A percentile compares a stretch with the other conserved stretches of the same genome.
Conservation (phyloP, 1,140 invertebrate genomes). For the Condylostylus longicornis region DNA sequence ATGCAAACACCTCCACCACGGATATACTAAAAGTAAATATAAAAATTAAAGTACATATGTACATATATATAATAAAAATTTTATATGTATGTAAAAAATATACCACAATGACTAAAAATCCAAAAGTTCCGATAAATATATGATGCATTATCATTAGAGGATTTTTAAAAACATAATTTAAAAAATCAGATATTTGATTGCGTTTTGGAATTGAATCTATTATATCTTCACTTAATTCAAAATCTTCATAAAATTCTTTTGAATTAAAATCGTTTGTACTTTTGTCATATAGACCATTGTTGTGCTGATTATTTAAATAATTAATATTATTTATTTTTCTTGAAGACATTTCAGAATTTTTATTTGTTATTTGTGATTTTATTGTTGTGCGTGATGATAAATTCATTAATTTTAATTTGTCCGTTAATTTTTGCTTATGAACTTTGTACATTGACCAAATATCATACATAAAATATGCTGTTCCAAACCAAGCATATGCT, state of each 20-base stretch:
- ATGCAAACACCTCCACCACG: conserved; percentile 58
- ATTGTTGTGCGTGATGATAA: conserved; percentile 13
- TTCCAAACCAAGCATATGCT: conserved; percentile 57
- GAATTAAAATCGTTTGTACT: background rate
- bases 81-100: conserved; percentile 18
- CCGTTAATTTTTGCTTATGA: conserved; percentile 32
- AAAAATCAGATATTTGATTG: conserved; percentile 32
- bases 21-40: conserved; percentile 40
- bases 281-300: conserved; percentile 6
- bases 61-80: background rate
- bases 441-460: conserved; percentile 57
- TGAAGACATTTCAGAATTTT: conserved; percentile 3
- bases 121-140: conserved; percentile 53
- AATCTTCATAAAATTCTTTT: background rate
- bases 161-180: conserved; percentile 41
- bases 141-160: conserved; percentile 57
- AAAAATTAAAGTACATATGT: background rate
- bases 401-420: conserved; percentile 26
- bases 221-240: conserved; percentile 9
- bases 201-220: conserved; percentile 19
- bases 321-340: conserved; percentile 4
- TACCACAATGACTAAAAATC: conserved; percentile 51
- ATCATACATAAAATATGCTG: conserved; percentile 62
- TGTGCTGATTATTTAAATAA: too few relatives aligned
- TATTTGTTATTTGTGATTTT: conserved; percentile 7